Base-by-base conservation (phyloP, 2,113 vertebrate genomes). In the Alethe diademata region DNA sequence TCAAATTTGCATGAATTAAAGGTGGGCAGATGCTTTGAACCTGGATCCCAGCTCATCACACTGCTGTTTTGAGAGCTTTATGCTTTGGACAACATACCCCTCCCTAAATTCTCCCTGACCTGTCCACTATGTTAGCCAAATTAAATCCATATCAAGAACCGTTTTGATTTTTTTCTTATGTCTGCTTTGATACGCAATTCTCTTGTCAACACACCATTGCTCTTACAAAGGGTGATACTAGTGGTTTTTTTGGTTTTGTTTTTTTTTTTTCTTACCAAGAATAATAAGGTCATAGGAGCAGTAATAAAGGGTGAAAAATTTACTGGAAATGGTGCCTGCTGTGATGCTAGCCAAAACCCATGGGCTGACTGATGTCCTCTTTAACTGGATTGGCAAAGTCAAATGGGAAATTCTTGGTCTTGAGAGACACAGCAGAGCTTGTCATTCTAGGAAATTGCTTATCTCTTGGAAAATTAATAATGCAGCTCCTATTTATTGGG, bases 1-100 rank as follows among this genome's bases (percentile, higher is more conserved):
- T 96, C 74, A 86, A 91, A 93, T 96, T 96, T 94, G 95, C 94
- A 96, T 94, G 96, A 93, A 72, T 74, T 88, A 61, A 92, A 97
- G 94, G 95, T 96, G 95, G 95, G 92, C 93, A 94, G 90, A 92
- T 93, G 95, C 89, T 94, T 94, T 87, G 73, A 81, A 79, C 86
- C 70, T 84, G 85, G 84, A 92, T 92, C 86, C 78, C 80, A 85
- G 90, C 85, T 91, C 95, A 92, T 96, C 87, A 90, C 73, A 88
- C 93, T 95, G 92, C 94, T 95, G 57, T 91, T 96, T 90, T 60
- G 69, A 92, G 71, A 86, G 86, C 91, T 93, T 97, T 87, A 78
- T 91, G 93, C 91, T 95, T 97, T 86, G 60, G 81, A 96, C 35
- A 78, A 96, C 90, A 96, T 95, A 61, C 61, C 73, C 53, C 19